Evolutionary conservation across 2,113 vertebrate species (phyloP).

Genomic region (Myotis lucifugus): DNA sequence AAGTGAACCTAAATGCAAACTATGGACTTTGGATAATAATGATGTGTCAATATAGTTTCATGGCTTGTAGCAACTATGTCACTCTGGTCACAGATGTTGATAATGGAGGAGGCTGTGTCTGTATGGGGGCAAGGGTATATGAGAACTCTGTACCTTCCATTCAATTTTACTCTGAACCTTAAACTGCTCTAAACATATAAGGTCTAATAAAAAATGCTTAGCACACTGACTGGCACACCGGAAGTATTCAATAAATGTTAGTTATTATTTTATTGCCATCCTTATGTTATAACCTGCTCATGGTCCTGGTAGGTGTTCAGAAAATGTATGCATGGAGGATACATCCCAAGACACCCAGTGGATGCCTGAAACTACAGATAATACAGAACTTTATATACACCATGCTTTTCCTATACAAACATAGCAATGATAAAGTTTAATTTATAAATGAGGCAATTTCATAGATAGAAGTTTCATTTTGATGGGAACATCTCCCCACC

Average conservation of each 20-base stretch:
- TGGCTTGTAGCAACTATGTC: neutral
- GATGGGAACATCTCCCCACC: neutral
- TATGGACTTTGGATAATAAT: neutral
- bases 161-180: constrained; percentile 21
- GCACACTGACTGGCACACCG: neutral
- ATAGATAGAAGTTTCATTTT: neutral
- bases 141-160: neutral
- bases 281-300: neutral
- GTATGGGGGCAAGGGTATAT: neutral
- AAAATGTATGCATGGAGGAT: neutral
- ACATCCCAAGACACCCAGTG: neutral
- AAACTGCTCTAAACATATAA: neutral
- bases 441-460: neutral
- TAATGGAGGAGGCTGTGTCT: neutral
- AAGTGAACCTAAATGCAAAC: neutral
- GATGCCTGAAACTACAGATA: neutral
- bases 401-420: neutral
- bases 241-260: constrained; percentile 17
- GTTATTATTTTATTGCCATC: constrained; percentile 28
- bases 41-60: neutral
- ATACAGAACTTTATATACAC: neutral
- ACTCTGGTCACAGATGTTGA: neutral
- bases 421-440: neutral
- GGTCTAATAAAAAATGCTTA: constrained; percentile 24
- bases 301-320: neutral